Evolutionary conservation across 2,113 vertebrate species (phyloP).

Genomic region (Lasiurus borealis): DNA sequence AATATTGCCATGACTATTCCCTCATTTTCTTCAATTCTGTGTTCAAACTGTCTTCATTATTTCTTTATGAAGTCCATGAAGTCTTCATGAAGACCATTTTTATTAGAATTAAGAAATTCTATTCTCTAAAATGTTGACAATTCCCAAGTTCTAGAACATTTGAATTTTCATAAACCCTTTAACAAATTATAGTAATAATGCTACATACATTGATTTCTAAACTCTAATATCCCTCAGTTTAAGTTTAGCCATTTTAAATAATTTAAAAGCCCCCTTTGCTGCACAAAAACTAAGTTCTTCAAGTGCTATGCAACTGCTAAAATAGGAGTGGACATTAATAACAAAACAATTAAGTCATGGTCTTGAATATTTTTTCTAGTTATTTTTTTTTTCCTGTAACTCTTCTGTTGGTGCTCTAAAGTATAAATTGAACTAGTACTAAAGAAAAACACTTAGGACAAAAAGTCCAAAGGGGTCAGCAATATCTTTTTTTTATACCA

Average conservation of each 20-base stretch:
- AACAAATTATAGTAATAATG: neutral
- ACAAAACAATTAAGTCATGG: neutral
- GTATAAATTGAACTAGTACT: neutral
- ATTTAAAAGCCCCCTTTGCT: neutral
- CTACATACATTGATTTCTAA: neutral
- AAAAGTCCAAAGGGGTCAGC: neutral
- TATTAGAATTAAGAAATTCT: neutral
- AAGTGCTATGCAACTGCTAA: neutral
- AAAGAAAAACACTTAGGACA: neutral
- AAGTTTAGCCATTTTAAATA: neutral
- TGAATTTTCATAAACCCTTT: neutral
- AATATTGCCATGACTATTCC: neutral
- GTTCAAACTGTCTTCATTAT: neutral
- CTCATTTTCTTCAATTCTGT: neutral
- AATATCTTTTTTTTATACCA: neutral
- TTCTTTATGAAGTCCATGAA: neutral
- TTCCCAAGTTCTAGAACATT: neutral
- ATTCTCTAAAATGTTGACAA: neutral
- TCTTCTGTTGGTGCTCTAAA: neutral
- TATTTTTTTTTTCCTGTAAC: neutral
- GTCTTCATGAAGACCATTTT: neutral
- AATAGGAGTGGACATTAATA: neutral
- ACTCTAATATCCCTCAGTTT: neutral
- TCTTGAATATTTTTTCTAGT: neutral
- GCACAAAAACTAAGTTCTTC: neutral